These are phyloP conservation scores for Pygoscelis antarcticus DNA, from an alignment of 2,113 vertebrate genomes.

Conservation along the genomic window DNA sequence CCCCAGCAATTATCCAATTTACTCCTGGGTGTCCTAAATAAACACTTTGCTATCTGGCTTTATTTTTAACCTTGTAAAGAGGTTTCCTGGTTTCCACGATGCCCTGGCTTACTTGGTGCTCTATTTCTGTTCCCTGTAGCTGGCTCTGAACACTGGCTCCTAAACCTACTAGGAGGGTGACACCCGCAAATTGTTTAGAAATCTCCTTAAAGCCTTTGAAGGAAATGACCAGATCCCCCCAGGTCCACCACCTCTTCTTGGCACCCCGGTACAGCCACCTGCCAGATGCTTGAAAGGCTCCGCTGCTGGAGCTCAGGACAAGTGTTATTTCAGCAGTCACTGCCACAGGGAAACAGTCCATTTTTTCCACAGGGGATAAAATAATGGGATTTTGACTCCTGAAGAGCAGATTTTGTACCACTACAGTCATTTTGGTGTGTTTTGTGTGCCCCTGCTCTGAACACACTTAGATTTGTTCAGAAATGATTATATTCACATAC, in stretches of 20 bases:
- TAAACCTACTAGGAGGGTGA: slow-evolving; percentile 17
- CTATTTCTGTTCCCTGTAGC: slow-evolving; percentile 13
- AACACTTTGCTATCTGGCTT: not conserved
- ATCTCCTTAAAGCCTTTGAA: not conserved
- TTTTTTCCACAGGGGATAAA: not conserved
- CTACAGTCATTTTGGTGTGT: not conserved
- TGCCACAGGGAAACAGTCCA: rapidly evolving
- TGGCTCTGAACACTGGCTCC: not conserved
- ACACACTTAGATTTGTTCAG: not conserved
- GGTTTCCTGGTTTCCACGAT: slow-evolving; percentile 47
- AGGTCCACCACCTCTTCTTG: not conserved
- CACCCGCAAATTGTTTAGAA: not conserved
- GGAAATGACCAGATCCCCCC: not conserved
- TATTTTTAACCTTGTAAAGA: slow-evolving; percentile 54
- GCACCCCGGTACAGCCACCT: not conserved
- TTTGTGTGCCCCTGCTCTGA: not conserved
- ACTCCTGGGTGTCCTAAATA: not conserved
- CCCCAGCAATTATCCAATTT: slow-evolving; percentile 24
- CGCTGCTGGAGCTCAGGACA: not conserved
- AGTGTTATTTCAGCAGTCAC: not conserved
- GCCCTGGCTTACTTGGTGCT: not conserved
- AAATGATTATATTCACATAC: rapidly evolving
- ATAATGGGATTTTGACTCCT: not conserved
- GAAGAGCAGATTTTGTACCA: not conserved
- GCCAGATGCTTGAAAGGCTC: not conserved